phyloP scores from a whole-genome alignment of 2,113 vertebrate genomes.

The Anarrhichthys ocellatus region DNA sequence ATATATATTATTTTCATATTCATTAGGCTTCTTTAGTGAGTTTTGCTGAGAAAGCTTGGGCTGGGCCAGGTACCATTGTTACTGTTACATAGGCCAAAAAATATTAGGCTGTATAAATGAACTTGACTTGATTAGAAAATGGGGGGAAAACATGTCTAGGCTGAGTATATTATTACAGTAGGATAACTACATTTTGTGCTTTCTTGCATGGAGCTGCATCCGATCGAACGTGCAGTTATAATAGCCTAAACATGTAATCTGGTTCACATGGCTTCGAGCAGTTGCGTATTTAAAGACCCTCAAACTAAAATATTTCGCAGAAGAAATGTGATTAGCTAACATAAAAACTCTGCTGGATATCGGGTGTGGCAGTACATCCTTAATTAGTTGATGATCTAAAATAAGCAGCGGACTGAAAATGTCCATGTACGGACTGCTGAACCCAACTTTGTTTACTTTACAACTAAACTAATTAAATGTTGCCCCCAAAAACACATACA shows the following conservation, averaged over 20 bases:
- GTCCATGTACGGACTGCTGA: constrained; percentile 53
- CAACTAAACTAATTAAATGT: constrained; percentile 34
- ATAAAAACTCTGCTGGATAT: constrained; percentile 12
- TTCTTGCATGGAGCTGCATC: background rate
- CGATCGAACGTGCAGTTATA: background rate
- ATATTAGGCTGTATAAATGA: background rate
- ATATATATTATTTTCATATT: background rate
- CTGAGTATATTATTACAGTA: background rate
- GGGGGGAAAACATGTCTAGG: background rate
- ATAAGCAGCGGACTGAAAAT: constrained; percentile 56
- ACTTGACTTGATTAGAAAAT: background rate
- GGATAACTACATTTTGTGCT: background rate
- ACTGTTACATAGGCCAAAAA: background rate
- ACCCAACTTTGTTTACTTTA: constrained; percentile 38
- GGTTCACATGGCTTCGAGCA: background rate
- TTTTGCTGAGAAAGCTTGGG: background rate
- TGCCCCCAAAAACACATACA: background rate
- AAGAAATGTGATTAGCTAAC: background rate
- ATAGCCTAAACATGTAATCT: background rate
- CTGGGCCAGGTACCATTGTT: background rate
- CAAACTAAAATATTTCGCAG: background rate
- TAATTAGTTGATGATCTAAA: constrained; percentile 62
- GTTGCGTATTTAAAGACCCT: background rate
- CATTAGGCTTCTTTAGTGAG: background rate
- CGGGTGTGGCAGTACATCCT: constrained; percentile 17